phyloP scores from a whole-genome alignment of 2,888 invertebrate genomes.

The Liodrosophila aerea region DNA sequence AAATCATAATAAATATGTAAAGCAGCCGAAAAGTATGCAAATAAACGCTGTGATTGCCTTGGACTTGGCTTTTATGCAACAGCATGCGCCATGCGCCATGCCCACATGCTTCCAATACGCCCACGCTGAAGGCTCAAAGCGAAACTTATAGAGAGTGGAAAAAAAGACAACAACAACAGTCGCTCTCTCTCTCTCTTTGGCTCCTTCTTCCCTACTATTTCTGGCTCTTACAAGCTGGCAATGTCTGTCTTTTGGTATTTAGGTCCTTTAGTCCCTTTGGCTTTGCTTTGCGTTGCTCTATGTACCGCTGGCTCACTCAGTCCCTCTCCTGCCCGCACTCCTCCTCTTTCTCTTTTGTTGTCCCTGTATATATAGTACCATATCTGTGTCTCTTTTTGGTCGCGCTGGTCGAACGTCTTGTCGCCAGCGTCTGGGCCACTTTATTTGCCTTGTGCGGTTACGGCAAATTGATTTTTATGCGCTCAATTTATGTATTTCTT shows the following conservation, averaged over 20 bases:
- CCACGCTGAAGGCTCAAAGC: conserved; percentile 11
- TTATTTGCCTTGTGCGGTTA: conserved; percentile 72
- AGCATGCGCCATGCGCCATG: conserved; percentile 19
- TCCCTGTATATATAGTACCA: too few relatives aligned
- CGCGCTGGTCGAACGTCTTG: conserved; percentile 28
- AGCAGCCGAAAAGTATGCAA: conserved; percentile 67
- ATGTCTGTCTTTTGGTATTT: conserved; percentile 19
- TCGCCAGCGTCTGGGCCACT: conserved; percentile 40
- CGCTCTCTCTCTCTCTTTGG: neutral
- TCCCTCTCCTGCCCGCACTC: too few relatives aligned
- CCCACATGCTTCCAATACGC: too few relatives aligned
- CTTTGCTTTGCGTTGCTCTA: neutral
- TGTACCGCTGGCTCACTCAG: neutral
- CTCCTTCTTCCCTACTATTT: neutral
- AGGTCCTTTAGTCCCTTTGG: conserved; percentile 14
- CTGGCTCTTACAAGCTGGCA: neutral
- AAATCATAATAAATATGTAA: conserved; percentile 66
- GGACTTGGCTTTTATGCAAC: conserved; percentile 55
- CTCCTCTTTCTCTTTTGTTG: neutral
- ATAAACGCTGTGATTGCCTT: conserved; percentile 64
- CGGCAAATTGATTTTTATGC: conserved; percentile 76
- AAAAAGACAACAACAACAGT: conserved; percentile 23
- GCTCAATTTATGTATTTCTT: conserved; percentile 68
- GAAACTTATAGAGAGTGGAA: too few relatives aligned
- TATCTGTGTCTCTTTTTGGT: conserved; percentile 2